Evolutionary conservation across 2,888 invertebrate genomes (phyloP), one percentile per base, ranked within the genome.

Genomic region (Oligia strigilis): DNA sequence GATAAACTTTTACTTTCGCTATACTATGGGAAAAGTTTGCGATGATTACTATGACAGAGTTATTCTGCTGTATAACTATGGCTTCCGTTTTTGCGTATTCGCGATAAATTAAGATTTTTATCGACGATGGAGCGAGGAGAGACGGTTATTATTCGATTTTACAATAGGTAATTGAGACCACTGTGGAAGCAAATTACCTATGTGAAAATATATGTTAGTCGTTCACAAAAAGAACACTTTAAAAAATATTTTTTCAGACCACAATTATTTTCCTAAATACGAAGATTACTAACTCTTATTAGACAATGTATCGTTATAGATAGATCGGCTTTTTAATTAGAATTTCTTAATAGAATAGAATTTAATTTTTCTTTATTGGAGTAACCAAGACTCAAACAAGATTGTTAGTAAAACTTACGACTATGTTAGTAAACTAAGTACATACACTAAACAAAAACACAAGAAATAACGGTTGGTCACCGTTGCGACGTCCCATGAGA

Each of bases 1-100:
- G 17, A 46, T 64, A 60, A 49, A 77, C 82, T 88, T 88, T 84
- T 83, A 89, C 90, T 89, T 89, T 88, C 79, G 76, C 73, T 65
- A 36, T 36, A 36, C 36, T 36, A 75, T 88, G 89, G 78, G 90
- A 90, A 86, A 78, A 73, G 65, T 81, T 72, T 66, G 77, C 73
- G 72, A 73, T 80, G 75, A 70, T 81, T 84, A 86, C 87, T 85
- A 78, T 80, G 81, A 76, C 75, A 60, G 76, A 76, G 70, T 69
- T 85, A 73, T 85, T 82, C 71, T 67, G 65, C n/a, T 67, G 46
- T 43, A 23, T 72, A 55, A 70, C 49, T 49, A 43, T 62, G 29
- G 60, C 40, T 75, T 87, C 71, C 65, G 74, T 71, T 77, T 75
- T 78, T 75, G 29, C 43, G 40, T 71, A 71, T 40, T 49, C 14